Evolutionary conservation across 2,797 vertebrate genomes (phyloP), one percentile per base, ranked within the genome.

Genomic region (Gobionotothen gibberifrons): DNA sequence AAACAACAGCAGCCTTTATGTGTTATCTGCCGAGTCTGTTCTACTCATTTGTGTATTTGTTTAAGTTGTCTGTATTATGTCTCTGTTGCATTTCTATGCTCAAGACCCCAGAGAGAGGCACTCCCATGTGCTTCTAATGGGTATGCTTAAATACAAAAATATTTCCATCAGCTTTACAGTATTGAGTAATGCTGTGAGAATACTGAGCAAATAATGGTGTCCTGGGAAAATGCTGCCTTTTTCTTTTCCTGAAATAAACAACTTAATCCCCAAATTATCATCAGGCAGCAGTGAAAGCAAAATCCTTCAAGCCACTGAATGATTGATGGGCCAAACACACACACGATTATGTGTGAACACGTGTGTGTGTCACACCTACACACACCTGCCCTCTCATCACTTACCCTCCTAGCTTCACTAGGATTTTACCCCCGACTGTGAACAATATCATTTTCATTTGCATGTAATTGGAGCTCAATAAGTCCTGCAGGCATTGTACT

Each of bases 381-480:
- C 47, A 39, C 51, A 65, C 51, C 54, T 69, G 42, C 53, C 16
- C 7, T 66, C 48, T 32, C 15, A 63, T 47, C 8, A 1, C 66
- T 19, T 55, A 47, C 42, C 17, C 13, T 21, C 57, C 8, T 1
- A 46, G 40, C 69, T 21, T 42, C 56, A 39, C 14, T 1, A 3
- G 13, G 49, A 47, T 61, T 71, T 78, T 39, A 77, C 76, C 68
- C 11, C 56, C 86, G 58, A 88, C 80, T 79, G 74, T 55, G n/a
- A 68, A 77, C 71, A 72, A 69, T 68, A 61, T 14, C 52, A 80
- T 74, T 57, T 81, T 84, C 44, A 85, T 88, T 74, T 85, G 72
- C 48, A 82, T 85, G 75, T 88, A 82, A 87, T 65, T 84, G 72
- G 76, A 82, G 55, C 78, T 83, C 14, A 74, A 59, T 76, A 59